Base-by-base conservation (phyloP, 2,113 vertebrate genomes). In the Hemiscyllium ocellatum region DNA sequence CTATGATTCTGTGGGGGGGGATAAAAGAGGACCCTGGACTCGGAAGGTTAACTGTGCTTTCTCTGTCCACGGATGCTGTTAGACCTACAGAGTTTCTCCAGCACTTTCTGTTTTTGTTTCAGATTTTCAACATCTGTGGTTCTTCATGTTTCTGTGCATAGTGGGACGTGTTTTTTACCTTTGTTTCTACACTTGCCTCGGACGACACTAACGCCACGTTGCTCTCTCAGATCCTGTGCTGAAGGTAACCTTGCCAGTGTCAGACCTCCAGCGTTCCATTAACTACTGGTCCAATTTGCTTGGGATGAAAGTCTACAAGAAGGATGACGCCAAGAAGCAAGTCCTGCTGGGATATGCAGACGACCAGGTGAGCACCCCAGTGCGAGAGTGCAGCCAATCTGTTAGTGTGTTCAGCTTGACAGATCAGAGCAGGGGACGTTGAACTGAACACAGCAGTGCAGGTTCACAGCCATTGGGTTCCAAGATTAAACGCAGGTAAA, bases 241-340 rank as follows among this genome's bases (percentile, higher is more conserved):
- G 96, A 99, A 99, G 96, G 98, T 99, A 61, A 98, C 98, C 70
- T 97, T 99, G 85, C 98, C 98, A 4, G 98, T 99, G 86, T 99
- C 99, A 5, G 96, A 99, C 96, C 97, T 99, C 96, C 97, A 98
- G 95, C 98, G 96, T 76, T 99, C 99, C 52, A 96, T 98, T 76
- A 97, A 97, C 96, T 99, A 98, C 97, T 99, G 99, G 99, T 97
- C 97, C 33, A 96, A 96, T 69, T 97, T 99, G 47, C 97, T 99
- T 33, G 98, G 98, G 95, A 99, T 99, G 98, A 98, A 98, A 66
- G 96, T 99, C 68, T 98, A 99, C 42, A 98, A 98, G 96, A 98
- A 97, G 96, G 98, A 98, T 95, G 98, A 98, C 80, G 96, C 97
- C 96, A 98, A 98, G 26, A 98, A 98, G 96, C 98, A 97, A 0